Conservation (phyloP, 2,888 invertebrate species). For the Stramonita haemastoma region DNA sequence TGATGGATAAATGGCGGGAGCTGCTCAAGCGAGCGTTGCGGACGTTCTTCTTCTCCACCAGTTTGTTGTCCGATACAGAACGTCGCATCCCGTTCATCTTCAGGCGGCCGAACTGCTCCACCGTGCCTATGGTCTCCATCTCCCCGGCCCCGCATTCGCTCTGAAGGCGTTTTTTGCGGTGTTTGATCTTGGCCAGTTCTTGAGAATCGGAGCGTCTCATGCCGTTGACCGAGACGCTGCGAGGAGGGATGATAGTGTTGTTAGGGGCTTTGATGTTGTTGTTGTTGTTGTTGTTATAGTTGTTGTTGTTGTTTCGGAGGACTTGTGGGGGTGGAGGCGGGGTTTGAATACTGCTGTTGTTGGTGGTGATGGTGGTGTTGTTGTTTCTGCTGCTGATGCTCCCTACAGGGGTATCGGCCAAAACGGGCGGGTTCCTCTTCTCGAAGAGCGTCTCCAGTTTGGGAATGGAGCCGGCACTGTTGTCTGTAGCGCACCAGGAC, state of each 20-base stretch:
- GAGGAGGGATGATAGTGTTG: neutral
- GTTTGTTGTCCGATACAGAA: slow-evolving; percentile 48
- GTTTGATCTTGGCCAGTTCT: slow-evolving; percentile 10
- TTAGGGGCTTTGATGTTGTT: neutral
- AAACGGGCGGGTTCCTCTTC: slow-evolving; percentile 23
- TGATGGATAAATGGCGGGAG: slow-evolving; percentile 40
- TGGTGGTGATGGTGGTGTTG: slow-evolving; percentile 3
- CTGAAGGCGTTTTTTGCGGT: slow-evolving; percentile 16
- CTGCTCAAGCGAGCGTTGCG: slow-evolving; percentile 19
- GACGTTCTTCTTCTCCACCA: slow-evolving; percentile 33
- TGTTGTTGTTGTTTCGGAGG: slow-evolving; percentile 8
- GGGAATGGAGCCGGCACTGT: slow-evolving; percentile 40
- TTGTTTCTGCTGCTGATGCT: slow-evolving; percentile 24
- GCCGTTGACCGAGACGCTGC: slow-evolving; percentile 39
- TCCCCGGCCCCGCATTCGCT: slow-evolving; percentile 31
- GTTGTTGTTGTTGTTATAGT: slow-evolving; percentile 32
- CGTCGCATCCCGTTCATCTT: slow-evolving; percentile 38
- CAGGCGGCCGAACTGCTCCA: slow-evolving; percentile 31
- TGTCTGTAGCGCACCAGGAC: slow-evolving; percentile 48
- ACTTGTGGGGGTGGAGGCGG: neutral
- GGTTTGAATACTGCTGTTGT: neutral
- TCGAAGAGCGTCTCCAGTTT: slow-evolving; percentile 51
- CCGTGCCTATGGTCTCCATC: neutral
- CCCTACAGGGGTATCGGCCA: neutral
- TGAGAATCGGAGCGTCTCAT: slow-evolving; percentile 17